Conservation (phyloP, 2,113 vertebrate genomes). For the Ariopsis seemanni region DNA sequence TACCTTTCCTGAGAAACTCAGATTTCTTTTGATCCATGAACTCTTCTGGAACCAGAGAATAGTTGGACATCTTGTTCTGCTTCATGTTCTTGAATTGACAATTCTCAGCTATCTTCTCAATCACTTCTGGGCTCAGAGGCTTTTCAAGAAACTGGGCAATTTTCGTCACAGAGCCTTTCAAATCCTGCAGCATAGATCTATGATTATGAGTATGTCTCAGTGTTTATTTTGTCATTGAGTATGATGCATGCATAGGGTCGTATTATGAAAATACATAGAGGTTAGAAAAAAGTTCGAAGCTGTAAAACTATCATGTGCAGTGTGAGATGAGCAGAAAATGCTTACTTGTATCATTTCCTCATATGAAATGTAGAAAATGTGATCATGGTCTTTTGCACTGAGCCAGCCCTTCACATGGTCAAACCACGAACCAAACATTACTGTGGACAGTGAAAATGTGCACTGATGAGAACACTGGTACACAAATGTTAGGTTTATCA, state of each 20-base stretch:
- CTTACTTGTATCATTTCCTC: slow-evolving; percentile 63
- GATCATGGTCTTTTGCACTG: slow-evolving; percentile 53
- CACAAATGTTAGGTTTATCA: neutral
- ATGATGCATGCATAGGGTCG: neutral
- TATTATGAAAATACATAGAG: neutral
- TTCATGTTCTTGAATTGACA: slow-evolving; percentile 74
- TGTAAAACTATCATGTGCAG: neutral
- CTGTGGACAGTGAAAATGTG: slow-evolving; percentile 50
- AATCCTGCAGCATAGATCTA: slow-evolving; percentile 60
- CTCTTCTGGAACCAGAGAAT: slow-evolving; percentile 60
- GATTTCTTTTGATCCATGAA: slow-evolving; percentile 67
- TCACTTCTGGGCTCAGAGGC: slow-evolving; percentile 55
- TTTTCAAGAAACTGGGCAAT: slow-evolving; percentile 62
- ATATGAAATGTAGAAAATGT: slow-evolving; percentile 62
- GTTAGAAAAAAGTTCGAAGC: neutral
- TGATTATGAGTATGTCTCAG: neutral
- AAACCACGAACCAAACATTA: slow-evolving; percentile 74
- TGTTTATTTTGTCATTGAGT: neutral
- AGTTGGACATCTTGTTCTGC: slow-evolving; percentile 73
- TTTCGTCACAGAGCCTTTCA: slow-evolving; percentile 53
- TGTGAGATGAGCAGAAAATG: neutral
- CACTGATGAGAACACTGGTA: neutral
- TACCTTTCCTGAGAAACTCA: slow-evolving; percentile 72
- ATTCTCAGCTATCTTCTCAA: slow-evolving; percentile 60
- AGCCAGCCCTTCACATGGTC: slow-evolving; percentile 74